Base-by-base conservation (phyloP, 2,888 invertebrate species). In the Drosophila affinis region DNA sequence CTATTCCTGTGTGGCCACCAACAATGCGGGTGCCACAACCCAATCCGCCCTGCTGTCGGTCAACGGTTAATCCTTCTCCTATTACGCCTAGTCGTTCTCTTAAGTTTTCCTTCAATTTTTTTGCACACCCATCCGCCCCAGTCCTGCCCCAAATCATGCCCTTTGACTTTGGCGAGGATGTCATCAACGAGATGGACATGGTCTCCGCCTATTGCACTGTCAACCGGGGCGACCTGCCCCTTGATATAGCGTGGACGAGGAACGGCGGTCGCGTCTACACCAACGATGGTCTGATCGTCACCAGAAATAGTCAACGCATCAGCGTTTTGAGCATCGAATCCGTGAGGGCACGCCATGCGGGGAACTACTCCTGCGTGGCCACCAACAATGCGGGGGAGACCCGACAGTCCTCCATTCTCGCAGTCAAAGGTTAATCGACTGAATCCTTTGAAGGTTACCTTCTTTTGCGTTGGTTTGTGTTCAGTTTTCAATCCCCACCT, bases 171-270 rank as follows among this genome's bases (percentile, higher is more conserved):
- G 96, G 96, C 72, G 93, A 94, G 62, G 95, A 95, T 73, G 94
- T 94, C 60, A 93, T 95, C 69, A 95, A 95, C 88, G 94, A 95
- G 77, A 94, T 95, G 78, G 95, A 95, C 85, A 93, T 94, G 92
- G 94, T 95, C 39, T 95, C 95, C 24, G 94, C 94, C 17, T 94
- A 94, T 59, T 97, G 96, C 91, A 94, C 95, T 47, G 95, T 95
- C 27, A 94, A 93, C 78, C 95, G 96, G 91, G 96, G 97, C 39
- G 97, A 97, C 91, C 91, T 95, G 73, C 97, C 97, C 10, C 93
- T 97, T 67, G 94, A 94, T 77, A 95, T 97, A 68, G 93, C 93
- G 55, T 97, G 97, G 97, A 94, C 93, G 3, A 93, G 93, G 76
- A 93, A 94, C 80, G 93, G 93, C 52, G 90, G 89, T 48, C 91